Conservation (phyloP, 2,113 vertebrate species). For the Sylvilagus bachmani region DNA sequence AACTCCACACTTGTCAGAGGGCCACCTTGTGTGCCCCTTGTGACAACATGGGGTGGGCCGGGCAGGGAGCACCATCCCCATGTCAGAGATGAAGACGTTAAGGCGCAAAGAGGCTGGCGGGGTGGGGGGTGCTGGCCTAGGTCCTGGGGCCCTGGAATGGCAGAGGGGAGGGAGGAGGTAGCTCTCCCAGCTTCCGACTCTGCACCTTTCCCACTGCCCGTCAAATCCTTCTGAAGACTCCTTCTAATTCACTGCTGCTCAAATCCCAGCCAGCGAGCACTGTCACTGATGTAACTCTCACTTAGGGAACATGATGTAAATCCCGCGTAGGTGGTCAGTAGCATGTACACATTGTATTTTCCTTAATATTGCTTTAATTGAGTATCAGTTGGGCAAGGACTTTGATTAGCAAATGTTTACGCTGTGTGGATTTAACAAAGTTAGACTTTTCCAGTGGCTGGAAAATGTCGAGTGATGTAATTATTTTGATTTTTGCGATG, state of each 20-base stretch:
- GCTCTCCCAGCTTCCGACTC: background rate
- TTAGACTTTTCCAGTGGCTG: constrained; percentile 62
- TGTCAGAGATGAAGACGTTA: background rate
- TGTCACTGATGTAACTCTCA: background rate
- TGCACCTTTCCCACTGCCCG: background rate
- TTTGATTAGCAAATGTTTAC: constrained; percentile 69
- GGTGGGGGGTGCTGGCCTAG: background rate
- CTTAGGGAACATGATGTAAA: constrained; percentile 52
- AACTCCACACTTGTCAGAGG: background rate
- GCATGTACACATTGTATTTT: constrained; percentile 32
- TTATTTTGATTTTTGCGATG: constrained; percentile 64
- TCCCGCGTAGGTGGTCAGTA: constrained; percentile 42
- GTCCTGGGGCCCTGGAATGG: background rate
- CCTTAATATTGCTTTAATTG: constrained; percentile 55
- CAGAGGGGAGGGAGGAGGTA: background rate
- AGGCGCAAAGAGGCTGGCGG: background rate
- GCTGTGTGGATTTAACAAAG: constrained; percentile 58
- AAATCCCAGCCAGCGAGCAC: constrained; percentile 52
- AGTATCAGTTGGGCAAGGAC: constrained; percentile 56
- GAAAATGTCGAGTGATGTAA: constrained; percentile 43
- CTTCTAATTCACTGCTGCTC: constrained; percentile 10
- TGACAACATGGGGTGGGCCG: background rate
- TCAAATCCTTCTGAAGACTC: background rate
- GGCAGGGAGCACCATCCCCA: background rate
- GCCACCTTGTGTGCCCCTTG: background rate